Conservation (phyloP, 2,113 vertebrate genomes). For the Cyanocitta stelleri region DNA sequence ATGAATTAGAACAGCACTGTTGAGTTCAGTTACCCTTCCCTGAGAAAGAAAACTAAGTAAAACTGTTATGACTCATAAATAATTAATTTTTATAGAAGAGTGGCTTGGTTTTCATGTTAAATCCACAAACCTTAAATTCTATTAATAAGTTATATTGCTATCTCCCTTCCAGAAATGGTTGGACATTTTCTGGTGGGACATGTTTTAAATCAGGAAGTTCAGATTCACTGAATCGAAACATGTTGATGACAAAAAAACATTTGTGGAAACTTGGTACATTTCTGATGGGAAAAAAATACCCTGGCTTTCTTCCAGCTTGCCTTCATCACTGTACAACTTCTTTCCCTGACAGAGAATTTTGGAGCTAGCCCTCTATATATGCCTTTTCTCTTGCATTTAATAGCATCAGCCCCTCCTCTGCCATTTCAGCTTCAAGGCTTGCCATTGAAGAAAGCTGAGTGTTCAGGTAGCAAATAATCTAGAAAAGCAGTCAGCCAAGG, state of each 20-base stretch:
- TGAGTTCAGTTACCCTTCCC: conserved; percentile 45
- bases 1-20: conserved; percentile 38
- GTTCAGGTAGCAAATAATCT: conserved; percentile 6
- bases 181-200: background rate
- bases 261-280: background rate
- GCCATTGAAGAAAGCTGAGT: background rate
- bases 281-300: background rate
- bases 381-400: background rate
- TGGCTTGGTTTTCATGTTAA: background rate
- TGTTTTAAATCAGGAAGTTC: background rate
- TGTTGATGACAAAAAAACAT: background rate
- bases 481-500: conserved; percentile 28
- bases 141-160: background rate
- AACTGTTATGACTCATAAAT: background rate
- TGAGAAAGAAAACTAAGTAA: background rate
- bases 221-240: background rate
- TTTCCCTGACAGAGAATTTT: background rate
- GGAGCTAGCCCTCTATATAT: background rate
- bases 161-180: background rate
- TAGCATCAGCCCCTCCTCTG: background rate
- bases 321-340: background rate
- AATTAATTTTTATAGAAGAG: background rate
- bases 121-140: background rate
- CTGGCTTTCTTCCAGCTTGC: background rate
- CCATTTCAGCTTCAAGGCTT: background rate